Base-by-base conservation (phyloP, 92 coral and sea anemone species). In the Paragorgia papillata region DNA sequence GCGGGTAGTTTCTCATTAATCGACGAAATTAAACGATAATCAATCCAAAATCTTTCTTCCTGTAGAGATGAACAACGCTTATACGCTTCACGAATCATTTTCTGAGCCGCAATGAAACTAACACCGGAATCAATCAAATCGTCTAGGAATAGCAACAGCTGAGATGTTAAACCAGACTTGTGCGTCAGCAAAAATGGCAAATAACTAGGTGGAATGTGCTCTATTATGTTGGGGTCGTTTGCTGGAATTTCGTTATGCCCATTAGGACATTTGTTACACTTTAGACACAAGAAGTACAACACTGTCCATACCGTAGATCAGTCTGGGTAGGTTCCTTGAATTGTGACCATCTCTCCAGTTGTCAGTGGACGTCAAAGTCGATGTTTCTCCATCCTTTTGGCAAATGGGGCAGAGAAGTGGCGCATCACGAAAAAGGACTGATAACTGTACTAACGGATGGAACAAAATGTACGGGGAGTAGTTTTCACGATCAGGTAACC, bases 231-330 rank as follows among this genome's bases (percentile, higher is more conserved):
- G 41, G 69, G 69, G 30, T 62, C 69, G 30, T 34, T 27, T 8
- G 44, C 69, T 18, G 40, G 40, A 14, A 62, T 32, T 10, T 62
- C 69, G 10, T 34, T 30, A 33, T 62, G 69, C 7, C 69, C 69
- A 24, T 62, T 62, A 17, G 34, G 19, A 29, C 69, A 62, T 27
- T 29, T 62, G 30, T 62, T n/a, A 62, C 24, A 62, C 10, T 62
- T 62, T 62, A 15, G 40, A 1, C 14, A 62, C 37, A 28, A 62
- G 40, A 18, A 62, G 19, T 2, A 62, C 30, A 14, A 34, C 15
- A 33, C 40, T 62, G 7, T 26, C 69, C 13, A 25, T 34, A 3
- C 15, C 69, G 30, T 62, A 32, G 1, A 62, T 27, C 1, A 62
- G 14, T 8, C 37, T 28, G 21, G 69, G 35, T 31, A 26, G 40